Evolutionary conservation across 2,113 vertebrate genomes (phyloP).

Genomic region (Eurypyga helias): DNA sequence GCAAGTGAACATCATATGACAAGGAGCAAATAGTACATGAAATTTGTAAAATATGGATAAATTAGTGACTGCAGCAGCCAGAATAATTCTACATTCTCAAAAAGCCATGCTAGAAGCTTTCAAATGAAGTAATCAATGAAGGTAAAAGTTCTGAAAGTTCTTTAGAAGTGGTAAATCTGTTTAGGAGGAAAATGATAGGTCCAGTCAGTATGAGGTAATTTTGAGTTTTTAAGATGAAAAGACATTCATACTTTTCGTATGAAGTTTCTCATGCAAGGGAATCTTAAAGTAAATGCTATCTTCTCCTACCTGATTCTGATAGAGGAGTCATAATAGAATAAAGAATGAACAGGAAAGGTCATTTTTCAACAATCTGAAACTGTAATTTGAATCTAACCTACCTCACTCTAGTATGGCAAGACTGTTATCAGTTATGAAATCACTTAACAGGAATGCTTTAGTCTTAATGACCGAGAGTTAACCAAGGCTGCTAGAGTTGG

Average conservation of each 20-base stretch:
- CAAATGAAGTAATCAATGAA: background rate
- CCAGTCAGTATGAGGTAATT: background rate
- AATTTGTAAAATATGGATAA: background rate
- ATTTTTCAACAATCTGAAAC: background rate
- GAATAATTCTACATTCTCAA: background rate
- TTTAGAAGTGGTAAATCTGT: background rate
- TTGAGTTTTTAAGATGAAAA: background rate
- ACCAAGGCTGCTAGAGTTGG: background rate
- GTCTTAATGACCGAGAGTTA: conserved; percentile 19
- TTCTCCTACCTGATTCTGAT: background rate
- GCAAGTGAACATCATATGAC: background rate
- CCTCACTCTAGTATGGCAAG: background rate
- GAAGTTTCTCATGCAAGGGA: background rate
- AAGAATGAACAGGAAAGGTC: background rate
- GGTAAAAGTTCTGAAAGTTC: background rate
- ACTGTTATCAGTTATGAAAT: conserved; percentile 13
- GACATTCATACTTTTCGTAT: background rate
- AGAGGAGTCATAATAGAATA: background rate
- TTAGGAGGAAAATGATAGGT: background rate
- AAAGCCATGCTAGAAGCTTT: background rate
- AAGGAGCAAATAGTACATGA: background rate
- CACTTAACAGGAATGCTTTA: background rate
- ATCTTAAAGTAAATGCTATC: background rate
- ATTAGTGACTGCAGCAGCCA: background rate
- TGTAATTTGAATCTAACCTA: background rate